Evolutionary conservation across 2,113 vertebrate genomes (phyloP).

Genomic region (Grammomys dolichurus): DNA sequence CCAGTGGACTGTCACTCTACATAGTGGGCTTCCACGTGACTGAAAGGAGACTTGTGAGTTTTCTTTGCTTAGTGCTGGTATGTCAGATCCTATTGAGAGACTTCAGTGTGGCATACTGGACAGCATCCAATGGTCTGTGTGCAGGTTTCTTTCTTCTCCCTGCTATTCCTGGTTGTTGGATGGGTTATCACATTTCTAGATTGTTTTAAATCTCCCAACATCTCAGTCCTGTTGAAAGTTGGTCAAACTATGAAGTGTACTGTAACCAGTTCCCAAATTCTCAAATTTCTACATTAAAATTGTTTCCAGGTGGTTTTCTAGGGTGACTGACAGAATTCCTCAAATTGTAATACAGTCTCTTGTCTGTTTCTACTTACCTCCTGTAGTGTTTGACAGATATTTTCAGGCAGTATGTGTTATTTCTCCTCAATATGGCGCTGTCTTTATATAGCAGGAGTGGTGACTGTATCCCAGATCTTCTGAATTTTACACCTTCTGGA

Average conservation of each 20-base stretch:
- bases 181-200: constrained; percentile 38
- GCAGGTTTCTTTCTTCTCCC: background rate
- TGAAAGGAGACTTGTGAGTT: background rate
- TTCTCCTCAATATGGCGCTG: background rate
- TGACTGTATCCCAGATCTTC: background rate
- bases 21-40: background rate
- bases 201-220: constrained; percentile 12
- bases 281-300: constrained; percentile 35
- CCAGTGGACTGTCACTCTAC: background rate
- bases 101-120: constrained; percentile 9
- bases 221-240: constrained; percentile 22
- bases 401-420: background rate
- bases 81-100: background rate
- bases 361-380: background rate
- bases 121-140: background rate
- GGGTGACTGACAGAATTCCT: constrained; percentile 37
- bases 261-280: background rate
- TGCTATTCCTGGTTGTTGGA: background rate
- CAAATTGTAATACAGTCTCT: background rate
- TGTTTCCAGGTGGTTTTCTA: constrained; percentile 56
- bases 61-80: background rate
- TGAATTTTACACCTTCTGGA: background rate
- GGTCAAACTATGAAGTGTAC: constrained; percentile 60
- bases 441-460: background rate
- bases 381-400: background rate